Evolutionary conservation across 2,113 vertebrate species (phyloP).

Genomic region (Nothoprocta pentlandii): DNA sequence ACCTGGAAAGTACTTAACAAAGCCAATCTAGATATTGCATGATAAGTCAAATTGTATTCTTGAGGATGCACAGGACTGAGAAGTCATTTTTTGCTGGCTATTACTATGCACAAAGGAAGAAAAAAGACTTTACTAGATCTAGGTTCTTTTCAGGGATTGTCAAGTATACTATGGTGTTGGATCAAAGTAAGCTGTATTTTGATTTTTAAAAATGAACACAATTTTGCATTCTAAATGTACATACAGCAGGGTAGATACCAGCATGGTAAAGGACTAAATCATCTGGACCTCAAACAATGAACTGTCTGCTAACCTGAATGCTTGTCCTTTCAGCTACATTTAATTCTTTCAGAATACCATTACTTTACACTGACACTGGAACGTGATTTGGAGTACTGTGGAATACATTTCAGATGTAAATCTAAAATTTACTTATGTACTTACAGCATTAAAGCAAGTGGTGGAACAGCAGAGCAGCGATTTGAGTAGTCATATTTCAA

Average conservation of each 20-base stretch:
- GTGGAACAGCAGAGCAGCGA: not conserved
- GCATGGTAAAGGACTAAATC: not conserved
- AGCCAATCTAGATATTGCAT: conserved; percentile 24
- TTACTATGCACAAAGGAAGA: not conserved
- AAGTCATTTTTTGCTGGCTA: not conserved
- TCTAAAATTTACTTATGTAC: not conserved
- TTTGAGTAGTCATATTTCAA: not conserved
- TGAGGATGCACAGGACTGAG: not conserved
- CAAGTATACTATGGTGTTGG: not conserved
- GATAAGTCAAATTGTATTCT: conserved; percentile 1
- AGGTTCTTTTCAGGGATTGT: not conserved
- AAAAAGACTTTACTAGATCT: not conserved
- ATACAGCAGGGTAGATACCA: not conserved
- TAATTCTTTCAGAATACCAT: not conserved
- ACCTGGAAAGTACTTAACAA: conserved; percentile 19
- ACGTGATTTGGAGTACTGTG: not conserved
- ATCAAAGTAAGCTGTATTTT: not conserved
- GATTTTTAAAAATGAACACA: not conserved
- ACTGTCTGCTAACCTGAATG: not conserved
- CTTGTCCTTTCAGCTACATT: not conserved
- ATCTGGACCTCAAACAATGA: not conserved
- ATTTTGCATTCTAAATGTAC: not conserved
- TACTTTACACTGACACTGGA: not conserved
- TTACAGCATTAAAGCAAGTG: not conserved
- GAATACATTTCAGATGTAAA: not conserved